These are phyloP conservation scores for Bufo gargarizans DNA, from an alignment of 2,113 vertebrate genomes.

Conservation along the genomic window DNA sequence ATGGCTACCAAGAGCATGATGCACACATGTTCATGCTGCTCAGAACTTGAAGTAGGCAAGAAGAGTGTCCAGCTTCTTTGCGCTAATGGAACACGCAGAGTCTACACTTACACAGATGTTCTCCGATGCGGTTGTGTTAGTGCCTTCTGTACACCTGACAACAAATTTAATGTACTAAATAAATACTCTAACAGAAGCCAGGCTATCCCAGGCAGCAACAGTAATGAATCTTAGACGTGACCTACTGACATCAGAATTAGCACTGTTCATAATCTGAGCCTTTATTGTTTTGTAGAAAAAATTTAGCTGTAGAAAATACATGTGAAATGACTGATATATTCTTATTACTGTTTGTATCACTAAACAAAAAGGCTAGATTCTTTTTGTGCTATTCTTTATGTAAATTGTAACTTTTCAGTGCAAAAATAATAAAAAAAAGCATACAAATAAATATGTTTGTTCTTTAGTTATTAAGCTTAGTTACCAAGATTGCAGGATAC, in stretches of 20 bases:
- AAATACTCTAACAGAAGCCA: neutral
- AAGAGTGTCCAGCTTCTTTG: conserved; percentile 32
- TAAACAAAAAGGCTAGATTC: neutral
- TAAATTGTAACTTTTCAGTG: conserved; percentile 12
- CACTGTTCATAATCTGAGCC: neutral
- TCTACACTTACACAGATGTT: conserved; percentile 42
- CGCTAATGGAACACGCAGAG: neutral
- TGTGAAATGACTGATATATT: neutral
- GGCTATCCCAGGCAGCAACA: neutral
- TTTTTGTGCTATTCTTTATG: conserved; percentile 12
- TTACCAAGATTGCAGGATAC: neutral
- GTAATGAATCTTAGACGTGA: neutral
- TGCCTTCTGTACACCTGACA: conserved; percentile 23
- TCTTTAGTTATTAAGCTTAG: neutral
- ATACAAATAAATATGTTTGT: neutral
- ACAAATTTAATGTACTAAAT: accelerated
- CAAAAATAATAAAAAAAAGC: conserved; percentile 10
- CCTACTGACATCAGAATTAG: neutral
- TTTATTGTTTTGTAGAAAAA: neutral
- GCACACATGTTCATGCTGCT: conserved; percentile 43
- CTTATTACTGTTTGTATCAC: neutral
- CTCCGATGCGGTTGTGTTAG: conserved; percentile 42
- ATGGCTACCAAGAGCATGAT: neutral
- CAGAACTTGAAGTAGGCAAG: conserved; percentile 35
- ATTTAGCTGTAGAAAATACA: neutral